A percentile compares a stretch with the other conserved stretches of the same genome.
Evolutionary conservation across 2,888 invertebrate genomes (phyloP).

Genomic region (Tortricodes alternella): DNA sequence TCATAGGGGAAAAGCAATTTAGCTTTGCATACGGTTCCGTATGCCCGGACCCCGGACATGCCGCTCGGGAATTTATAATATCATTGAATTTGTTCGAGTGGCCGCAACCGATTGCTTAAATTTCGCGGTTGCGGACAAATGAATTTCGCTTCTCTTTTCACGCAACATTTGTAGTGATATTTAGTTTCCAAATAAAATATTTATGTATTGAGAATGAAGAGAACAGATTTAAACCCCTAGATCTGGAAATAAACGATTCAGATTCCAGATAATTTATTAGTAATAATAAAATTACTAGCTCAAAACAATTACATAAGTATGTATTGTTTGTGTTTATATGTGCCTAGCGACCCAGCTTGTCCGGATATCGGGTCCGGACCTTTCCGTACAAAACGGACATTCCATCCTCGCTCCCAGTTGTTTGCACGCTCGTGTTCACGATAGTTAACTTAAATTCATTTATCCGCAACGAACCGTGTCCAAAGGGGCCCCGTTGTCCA

Average conservation of each 20-base stretch:
- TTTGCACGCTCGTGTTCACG: background rate
- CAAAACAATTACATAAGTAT: background rate
- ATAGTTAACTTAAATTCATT: conserved; percentile 23
- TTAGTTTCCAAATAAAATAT: no score
- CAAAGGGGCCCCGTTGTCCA: conserved; percentile 16
- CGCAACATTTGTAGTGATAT: background rate
- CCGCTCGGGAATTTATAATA: conserved; percentile 28
- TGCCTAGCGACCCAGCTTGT: conserved; percentile 2
- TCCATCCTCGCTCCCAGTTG: background rate
- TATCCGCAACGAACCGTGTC: conserved; percentile 21
- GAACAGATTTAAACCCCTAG: conserved; percentile 3
- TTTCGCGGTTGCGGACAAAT: background rate
- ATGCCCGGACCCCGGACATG: conserved; percentile 14
- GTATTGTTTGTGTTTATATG: conserved; percentile 1
- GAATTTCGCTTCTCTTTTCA: background rate
- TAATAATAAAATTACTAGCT: no score
- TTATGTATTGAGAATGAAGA: no score
- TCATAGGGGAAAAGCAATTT: conserved; percentile 41
- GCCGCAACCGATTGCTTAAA: conserved; percentile 21
- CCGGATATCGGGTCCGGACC: conserved; percentile 16
- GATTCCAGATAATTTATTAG: no score
- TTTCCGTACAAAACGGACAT: background rate
- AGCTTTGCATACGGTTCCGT: conserved; percentile 39
- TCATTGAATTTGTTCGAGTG: conserved; percentile 18
- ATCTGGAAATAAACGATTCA: no score